A percentile compares a stretch with the other conserved stretches of the same genome.
phyloP scores from a whole-genome alignment of 1,140 invertebrate genomes.

The Drosophila tropicalis region DNA sequence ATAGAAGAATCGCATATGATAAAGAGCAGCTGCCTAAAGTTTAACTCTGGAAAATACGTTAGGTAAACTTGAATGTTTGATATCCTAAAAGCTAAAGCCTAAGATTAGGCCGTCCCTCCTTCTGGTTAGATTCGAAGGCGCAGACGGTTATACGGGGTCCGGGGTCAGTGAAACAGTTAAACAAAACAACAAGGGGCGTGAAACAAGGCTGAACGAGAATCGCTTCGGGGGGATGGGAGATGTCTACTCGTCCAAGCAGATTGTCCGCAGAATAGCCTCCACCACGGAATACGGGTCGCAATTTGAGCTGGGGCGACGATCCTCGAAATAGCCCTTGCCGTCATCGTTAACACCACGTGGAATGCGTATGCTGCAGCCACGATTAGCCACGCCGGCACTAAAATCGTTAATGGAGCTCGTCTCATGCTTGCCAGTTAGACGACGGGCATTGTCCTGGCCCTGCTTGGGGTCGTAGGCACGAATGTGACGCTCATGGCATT shows the following conservation, averaged over 20 bases:
- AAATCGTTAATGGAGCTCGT: conserved; percentile 91
- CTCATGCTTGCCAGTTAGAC: conserved; percentile 91
- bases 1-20: conserved; percentile 15
- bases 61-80: conserved; percentile 46
- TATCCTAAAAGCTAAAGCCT: conserved; percentile 41
- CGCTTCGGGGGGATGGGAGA: background rate
- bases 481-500: conserved; percentile 91
- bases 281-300: conserved; percentile 92
- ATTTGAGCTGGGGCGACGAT: conserved; percentile 93
- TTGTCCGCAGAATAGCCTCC: conserved; percentile 87
- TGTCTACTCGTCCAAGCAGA: conserved; percentile 86
- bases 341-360: conserved; percentile 91
- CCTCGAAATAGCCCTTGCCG: conserved; percentile 94
- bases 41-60: conserved; percentile 49
- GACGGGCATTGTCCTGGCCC: conserved; percentile 89
- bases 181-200: conserved; percentile 29
- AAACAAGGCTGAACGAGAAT: conserved; percentile 14
- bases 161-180: conserved; percentile 26
- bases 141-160: conserved; percentile 2
- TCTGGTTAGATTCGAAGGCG: background rate
- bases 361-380: conserved; percentile 90
- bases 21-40: conserved; percentile 32
- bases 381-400: conserved; percentile 89
- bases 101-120: conserved; percentile 15
- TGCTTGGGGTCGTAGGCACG: conserved; percentile 92